These are phyloP conservation scores for Lasioglossum marginatum DNA, from an alignment of 2,888 invertebrate genomes.

Conservation along the genomic window DNA sequence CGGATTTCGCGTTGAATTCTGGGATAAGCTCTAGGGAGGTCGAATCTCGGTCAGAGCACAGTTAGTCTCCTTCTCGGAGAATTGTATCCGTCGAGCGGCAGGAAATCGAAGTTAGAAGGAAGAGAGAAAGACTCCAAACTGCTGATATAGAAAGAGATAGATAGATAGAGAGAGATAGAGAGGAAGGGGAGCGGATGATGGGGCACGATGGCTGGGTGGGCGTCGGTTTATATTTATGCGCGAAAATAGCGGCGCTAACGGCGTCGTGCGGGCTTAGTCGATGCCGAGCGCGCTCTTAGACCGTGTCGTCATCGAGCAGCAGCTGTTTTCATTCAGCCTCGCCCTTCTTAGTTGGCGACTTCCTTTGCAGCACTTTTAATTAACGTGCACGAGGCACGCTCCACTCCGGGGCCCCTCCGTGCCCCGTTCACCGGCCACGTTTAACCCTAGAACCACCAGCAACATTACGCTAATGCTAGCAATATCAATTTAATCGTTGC, in stretches of 20 bases:
- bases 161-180: neutral
- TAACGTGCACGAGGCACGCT: conserved; percentile 62
- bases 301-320: conserved; percentile 80
- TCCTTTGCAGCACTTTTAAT: conserved; percentile 76
- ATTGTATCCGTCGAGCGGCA: neutral
- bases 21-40: neutral
- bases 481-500: conserved; percentile 2
- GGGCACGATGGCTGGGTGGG: conserved; percentile 48
- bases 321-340: conserved; percentile 84
- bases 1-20: neutral
- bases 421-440: neutral
- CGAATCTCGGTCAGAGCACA: conserved; percentile 17
- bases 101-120: neutral
- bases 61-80: neutral
- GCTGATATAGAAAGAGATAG: conserved; percentile 4
- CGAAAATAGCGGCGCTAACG: conserved; percentile 75
- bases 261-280: conserved; percentile 39
- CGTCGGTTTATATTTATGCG: conserved; percentile 76
- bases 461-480: neutral
- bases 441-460: neutral
- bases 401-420: neutral
- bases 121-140: neutral
- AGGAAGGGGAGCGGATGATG: conserved; percentile 10
- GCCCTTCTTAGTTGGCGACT: conserved; percentile 80
- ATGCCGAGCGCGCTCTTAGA: conserved; percentile 65